Percentiles rank a stretch among this genome's conserved stretches.
phyloP scores from a whole-genome alignment of 2,797 vertebrate species.

The Euthynnus affinis region DNA sequence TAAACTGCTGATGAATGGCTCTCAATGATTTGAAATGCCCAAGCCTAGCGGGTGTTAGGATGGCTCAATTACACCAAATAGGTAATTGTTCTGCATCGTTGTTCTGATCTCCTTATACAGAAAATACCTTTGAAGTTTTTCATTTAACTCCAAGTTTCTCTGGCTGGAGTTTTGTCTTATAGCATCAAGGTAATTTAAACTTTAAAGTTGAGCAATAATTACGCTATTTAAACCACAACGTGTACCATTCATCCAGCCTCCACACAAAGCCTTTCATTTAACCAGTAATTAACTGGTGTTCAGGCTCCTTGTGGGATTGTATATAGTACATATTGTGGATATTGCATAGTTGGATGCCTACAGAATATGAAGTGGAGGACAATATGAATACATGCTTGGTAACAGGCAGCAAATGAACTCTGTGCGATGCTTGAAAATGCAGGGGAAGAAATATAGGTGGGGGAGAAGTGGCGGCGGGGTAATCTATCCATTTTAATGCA shows the following conservation, averaged over 20 bases:
- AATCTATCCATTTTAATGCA: conserved; percentile 74
- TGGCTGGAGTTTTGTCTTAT: conserved; percentile 14
- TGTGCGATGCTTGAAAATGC: conserved; percentile 49
- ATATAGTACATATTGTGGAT: conserved; percentile 22
- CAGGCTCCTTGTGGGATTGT: conserved; percentile 20
- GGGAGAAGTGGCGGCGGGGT: conserved; percentile 14
- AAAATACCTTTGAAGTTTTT: conserved; percentile 28
- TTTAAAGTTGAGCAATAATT: conserved; percentile 41
- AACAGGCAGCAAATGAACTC: conserved; percentile 33
- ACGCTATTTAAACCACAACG: conserved; percentile 27
- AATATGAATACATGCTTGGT: conserved; percentile 17
- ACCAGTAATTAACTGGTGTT: conserved; percentile 54
- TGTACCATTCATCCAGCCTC: conserved; percentile 35
- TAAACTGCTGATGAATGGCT: conserved; percentile 22
- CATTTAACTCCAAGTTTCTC: background rate
- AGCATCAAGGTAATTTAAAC: conserved; percentile 1
- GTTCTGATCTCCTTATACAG: conserved; percentile 1
- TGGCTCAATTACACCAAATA: conserved; percentile 14
- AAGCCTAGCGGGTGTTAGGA: background rate
- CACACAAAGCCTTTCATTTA: conserved; percentile 41
- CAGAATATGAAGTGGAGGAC: conserved; percentile 58
- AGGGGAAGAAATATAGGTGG: conserved; percentile 25
- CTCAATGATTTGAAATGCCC: conserved; percentile 16
- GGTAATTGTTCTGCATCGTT: conserved; percentile 17
- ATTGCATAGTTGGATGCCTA: conserved; percentile 19